These are phyloP conservation scores for Drosophila navojoa DNA, from an alignment of 1,140 invertebrate genomes.

Conservation along the genomic window DNA sequence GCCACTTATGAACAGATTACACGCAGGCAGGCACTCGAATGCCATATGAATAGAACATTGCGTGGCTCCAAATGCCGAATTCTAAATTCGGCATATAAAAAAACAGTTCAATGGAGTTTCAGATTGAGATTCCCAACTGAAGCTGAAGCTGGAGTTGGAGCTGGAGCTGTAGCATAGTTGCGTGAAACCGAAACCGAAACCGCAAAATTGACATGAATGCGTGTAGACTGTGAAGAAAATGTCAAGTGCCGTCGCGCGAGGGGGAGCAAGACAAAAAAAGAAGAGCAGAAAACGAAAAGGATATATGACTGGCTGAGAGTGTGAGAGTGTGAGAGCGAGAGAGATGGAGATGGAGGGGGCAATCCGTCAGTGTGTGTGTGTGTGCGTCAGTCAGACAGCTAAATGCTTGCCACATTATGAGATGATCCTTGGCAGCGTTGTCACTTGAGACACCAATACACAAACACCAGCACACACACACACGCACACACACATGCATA, in stretches of 20 bases:
- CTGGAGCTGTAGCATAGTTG: constrained; percentile 20
- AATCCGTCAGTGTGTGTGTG: constrained; percentile 57
- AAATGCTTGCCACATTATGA: constrained; percentile 78
- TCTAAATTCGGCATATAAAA: constrained; percentile 3
- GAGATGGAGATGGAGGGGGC: constrained; percentile 6
- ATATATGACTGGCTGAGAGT: constrained; percentile 10
- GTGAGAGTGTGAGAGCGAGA: background rate
- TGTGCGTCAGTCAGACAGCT: constrained; percentile 42
- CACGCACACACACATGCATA: constrained; percentile 42
- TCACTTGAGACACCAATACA: constrained; percentile 72
- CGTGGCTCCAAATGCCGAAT: constrained; percentile 3
- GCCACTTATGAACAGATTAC: constrained; percentile 72
- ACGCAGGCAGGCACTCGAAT: constrained; percentile 20
- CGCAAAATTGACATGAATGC: constrained; percentile 79
- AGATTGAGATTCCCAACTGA: background rate
- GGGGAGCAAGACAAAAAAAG: background rate
- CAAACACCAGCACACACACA: background rate
- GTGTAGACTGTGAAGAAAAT: constrained; percentile 75
- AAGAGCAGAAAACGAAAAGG: constrained; percentile 25
- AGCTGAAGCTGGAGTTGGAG: background rate
- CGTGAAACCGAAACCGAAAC: constrained; percentile 77
- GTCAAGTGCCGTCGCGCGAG: constrained; percentile 58
- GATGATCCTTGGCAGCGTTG: constrained; percentile 78
- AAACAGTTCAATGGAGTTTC: constrained; percentile 1
- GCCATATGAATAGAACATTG: constrained; percentile 11